Conservation (phyloP, 2,888 invertebrate species). For the Cantharis rustica region DNA sequence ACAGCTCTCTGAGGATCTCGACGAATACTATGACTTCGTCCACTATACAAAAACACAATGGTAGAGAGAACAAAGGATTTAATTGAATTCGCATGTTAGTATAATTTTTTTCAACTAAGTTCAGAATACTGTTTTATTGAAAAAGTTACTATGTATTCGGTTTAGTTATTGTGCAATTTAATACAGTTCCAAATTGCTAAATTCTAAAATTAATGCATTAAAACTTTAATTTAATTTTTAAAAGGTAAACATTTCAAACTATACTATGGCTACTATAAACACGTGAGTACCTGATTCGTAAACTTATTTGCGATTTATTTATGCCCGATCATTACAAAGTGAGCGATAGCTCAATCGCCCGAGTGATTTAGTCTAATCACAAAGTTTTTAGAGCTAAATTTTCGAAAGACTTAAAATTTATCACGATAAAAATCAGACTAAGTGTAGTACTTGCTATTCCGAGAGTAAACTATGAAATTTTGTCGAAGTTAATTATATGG, state of each 20-base stretch:
- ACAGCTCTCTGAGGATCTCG: constrained; percentile 30
- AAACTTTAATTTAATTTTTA: background rate
- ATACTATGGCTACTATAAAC: no score
- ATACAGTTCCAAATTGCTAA: background rate
- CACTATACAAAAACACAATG: constrained; percentile 35
- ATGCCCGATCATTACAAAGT: background rate
- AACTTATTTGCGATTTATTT: background rate
- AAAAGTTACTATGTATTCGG: background rate
- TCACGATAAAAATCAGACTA: no score
- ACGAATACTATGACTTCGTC: constrained; percentile 20
- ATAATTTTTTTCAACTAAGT: background rate
- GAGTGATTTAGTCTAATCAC: no score
- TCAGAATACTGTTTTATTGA: background rate
- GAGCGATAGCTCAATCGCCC: no score
- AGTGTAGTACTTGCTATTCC: no score
- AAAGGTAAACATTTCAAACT: background rate
- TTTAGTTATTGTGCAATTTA: background rate
- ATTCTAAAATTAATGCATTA: background rate
- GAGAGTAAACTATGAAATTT: no score
- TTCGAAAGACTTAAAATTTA: no score
- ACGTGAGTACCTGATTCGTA: no score
- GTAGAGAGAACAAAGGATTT: constrained; percentile 31
- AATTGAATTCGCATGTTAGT: constrained; percentile 33
- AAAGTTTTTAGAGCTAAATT: no score
- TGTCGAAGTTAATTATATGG: no score